phyloP scores from a whole-genome alignment of 1,140 invertebrate species.

The Pissodes strobi region DNA sequence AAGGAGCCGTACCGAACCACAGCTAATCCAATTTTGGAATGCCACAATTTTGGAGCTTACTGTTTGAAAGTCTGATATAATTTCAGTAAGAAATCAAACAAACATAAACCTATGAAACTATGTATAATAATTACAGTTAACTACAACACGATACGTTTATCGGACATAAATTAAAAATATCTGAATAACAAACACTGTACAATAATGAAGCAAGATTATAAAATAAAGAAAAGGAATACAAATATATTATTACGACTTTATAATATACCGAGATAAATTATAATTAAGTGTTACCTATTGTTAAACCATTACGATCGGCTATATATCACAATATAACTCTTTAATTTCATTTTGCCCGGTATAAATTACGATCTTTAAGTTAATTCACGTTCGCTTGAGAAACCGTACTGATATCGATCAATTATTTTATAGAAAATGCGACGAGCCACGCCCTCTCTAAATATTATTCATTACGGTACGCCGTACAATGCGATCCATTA shows the following conservation, averaged over 20 bases:
- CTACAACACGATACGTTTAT: too few relatives aligned
- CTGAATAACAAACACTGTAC: background rate
- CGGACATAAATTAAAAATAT: too few relatives aligned
- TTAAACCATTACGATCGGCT: constrained; percentile 11
- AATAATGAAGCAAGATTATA: background rate
- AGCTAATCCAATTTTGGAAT: too few relatives aligned
- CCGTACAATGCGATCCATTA: background rate
- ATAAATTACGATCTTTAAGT: constrained; percentile 30
- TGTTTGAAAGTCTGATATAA: too few relatives aligned
- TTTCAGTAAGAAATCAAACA: too few relatives aligned
- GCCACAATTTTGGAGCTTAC: too few relatives aligned
- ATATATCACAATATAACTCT: constrained; percentile 15
- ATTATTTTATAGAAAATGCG: constrained; percentile 34
- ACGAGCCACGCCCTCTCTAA: constrained; percentile 23
- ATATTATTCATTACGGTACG: constrained; percentile 27
- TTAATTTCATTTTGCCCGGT: constrained; percentile 30
- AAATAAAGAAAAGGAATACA: background rate
- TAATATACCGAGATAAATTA: background rate
- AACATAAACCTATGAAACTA: too few relatives aligned
- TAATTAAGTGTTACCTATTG: constrained; percentile 21
- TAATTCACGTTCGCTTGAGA: constrained; percentile 29
- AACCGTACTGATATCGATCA: constrained; percentile 26
- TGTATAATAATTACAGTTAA: too few relatives aligned
- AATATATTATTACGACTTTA: constrained; percentile 7
- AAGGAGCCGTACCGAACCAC: too few relatives aligned